phyloP scores from a whole-genome alignment of 1,140 invertebrate species.

The Lepidotrigona ventralis region DNA sequence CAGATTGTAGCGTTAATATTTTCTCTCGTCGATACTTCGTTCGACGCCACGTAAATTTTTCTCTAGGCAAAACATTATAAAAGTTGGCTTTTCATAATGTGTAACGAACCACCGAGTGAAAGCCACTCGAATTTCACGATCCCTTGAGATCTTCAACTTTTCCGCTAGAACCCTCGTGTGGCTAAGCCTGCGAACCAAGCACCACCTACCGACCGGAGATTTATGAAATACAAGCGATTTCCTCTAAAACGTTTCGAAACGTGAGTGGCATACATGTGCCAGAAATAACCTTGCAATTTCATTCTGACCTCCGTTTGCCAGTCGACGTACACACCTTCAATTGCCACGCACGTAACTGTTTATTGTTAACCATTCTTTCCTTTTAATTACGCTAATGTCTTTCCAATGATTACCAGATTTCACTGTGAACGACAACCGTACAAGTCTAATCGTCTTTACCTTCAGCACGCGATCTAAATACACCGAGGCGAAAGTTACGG shows the following conservation, averaged over 20 bases:
- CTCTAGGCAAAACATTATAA: background rate
- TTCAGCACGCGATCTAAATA: background rate
- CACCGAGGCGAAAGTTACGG: no score
- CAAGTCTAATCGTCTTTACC: background rate
- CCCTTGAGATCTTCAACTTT: conserved; percentile 31
- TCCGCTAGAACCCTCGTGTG: conserved; percentile 32
- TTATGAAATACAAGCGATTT: conserved; percentile 64
- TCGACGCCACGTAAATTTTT: background rate
- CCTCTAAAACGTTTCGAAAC: conserved; percentile 59
- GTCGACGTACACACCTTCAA: conserved; percentile 9
- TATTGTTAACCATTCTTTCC: background rate
- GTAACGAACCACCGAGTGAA: conserved; percentile 44
- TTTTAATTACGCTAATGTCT: conserved; percentile 13
- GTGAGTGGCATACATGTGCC: conserved; percentile 49
- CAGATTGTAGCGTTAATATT: no score
- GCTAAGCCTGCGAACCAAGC: conserved; percentile 23
- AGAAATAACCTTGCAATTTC: background rate
- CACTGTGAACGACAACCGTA: no score
- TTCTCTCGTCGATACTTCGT: background rate
- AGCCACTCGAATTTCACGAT: conserved; percentile 44
- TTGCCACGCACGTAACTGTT: background rate
- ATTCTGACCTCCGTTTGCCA: background rate
- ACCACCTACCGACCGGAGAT: conserved; percentile 25
- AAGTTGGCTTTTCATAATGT: conserved; percentile 24
- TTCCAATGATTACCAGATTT: conserved; percentile 8